Evolutionary conservation across 2,888 invertebrate genomes (phyloP).

Genomic region (Reticulitermes lucifugus): DNA sequence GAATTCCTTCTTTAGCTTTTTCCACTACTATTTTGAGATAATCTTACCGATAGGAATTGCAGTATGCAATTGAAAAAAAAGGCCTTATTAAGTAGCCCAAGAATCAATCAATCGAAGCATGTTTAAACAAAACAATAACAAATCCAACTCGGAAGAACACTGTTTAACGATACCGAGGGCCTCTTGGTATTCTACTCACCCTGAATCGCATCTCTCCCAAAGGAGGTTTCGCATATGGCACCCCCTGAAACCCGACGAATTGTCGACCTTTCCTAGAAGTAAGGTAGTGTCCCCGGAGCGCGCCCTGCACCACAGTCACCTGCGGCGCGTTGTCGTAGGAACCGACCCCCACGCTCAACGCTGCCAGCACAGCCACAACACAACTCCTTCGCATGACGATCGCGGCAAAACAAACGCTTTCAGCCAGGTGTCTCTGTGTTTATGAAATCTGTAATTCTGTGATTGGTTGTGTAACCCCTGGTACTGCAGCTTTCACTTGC

Average conservation of each 20-base stretch:
- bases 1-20: no score
- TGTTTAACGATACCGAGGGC: no score
- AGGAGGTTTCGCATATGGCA: slow-evolving; percentile 44
- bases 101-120: no score
- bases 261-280: slow-evolving; percentile 32
- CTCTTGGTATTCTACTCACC: not conserved
- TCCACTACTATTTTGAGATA: no score
- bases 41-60: no score
- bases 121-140: no score
- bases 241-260: slow-evolving; percentile 41
- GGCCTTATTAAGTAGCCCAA: no score
- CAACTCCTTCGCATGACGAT: not conserved
- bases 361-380: not conserved
- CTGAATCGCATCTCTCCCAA: slow-evolving; percentile 40
- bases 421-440: not conserved
- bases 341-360: not conserved
- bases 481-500: no score
- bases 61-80: no score
- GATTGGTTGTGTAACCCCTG: no score
- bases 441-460: not conserved
- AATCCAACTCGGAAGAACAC: no score
- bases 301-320: slow-evolving; percentile 25
- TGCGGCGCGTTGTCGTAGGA: not conserved
- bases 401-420: not conserved
- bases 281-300: slow-evolving; percentile 15